A percentile compares a stretch with the other conserved stretches of the same genome.
Evolutionary conservation across 53 echinoderm and acorn worm genomes (phyloP).

Genomic region (Paracentrotus lividus): DNA sequence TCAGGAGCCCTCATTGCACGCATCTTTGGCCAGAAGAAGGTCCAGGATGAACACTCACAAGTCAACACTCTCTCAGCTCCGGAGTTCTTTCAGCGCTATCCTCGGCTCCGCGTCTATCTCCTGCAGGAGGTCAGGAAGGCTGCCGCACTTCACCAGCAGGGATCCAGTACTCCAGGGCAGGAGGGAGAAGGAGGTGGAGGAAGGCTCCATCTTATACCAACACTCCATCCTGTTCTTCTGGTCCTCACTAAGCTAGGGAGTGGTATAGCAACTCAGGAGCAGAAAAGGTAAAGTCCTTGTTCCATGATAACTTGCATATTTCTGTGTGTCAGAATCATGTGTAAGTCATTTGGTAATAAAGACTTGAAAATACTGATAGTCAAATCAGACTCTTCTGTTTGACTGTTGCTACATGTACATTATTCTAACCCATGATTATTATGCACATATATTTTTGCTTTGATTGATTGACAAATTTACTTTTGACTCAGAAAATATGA

Average conservation of each 20-base stretch:
- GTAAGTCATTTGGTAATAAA: no score
- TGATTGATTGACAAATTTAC: no score
- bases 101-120: slow-evolving; percentile 77
- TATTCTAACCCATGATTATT: no score
- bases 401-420: no score
- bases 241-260: slow-evolving; percentile 92
- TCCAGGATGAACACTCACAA: slow-evolving; percentile 94
- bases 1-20: slow-evolving; percentile 85
- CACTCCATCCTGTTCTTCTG: slow-evolving; percentile 91
- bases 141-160: slow-evolving; percentile 47
- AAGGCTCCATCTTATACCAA: slow-evolving; percentile 78
- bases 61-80: slow-evolving; percentile 86
- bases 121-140: slow-evolving; percentile 80
- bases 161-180: not conserved
- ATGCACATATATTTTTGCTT: no score
- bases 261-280: slow-evolving; percentile 51
- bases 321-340: not conserved
- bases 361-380: no score
- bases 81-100: slow-evolving; percentile 90
- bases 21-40: slow-evolving; percentile 96
- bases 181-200: slow-evolving; percentile 37
- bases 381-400: no score
- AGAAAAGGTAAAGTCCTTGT: slow-evolving; percentile 14
- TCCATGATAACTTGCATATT: not conserved
- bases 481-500: no score